Conservation (phyloP, 2,113 vertebrate species). For the Gallinago media region DNA sequence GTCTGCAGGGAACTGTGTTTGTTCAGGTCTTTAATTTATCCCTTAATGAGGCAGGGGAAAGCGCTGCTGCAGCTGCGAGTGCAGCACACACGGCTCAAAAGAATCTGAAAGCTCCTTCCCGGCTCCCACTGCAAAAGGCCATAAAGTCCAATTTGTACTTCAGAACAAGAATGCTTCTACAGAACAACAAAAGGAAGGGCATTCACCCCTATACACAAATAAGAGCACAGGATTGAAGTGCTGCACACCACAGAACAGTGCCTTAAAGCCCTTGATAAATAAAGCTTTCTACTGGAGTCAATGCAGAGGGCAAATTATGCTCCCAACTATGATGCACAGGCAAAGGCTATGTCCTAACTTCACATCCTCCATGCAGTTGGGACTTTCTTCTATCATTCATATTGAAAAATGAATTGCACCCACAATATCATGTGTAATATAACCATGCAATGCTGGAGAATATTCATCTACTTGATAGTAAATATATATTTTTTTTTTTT, state of each 20-base stretch:
- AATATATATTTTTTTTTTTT: not conserved
- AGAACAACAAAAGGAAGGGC: not conserved
- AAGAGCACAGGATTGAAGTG: not conserved
- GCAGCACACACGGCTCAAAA: accelerated
- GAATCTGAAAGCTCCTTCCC: accelerated
- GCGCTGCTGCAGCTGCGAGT: not conserved
- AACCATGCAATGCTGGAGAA: not conserved
- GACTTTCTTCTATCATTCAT: not conserved
- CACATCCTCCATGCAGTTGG: not conserved
- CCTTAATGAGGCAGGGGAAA: not conserved
- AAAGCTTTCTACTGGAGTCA: not conserved
- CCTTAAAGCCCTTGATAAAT: not conserved
- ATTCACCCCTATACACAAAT: not conserved
- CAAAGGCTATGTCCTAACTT: not conserved
- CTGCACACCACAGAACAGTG: not conserved
- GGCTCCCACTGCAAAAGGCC: not conserved
- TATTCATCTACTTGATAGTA: not conserved
- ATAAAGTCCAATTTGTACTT: accelerated
- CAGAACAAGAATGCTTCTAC: not conserved
- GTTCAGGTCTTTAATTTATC: not conserved
- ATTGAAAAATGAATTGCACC: not conserved
- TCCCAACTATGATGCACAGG: not conserved
- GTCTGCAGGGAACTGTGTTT: not conserved
- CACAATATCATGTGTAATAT: not conserved
- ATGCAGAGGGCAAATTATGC: not conserved